A percentile compares a stretch with the other conserved stretches of the same genome.
phyloP scores from a whole-genome alignment of 2,797 vertebrate genomes.

The Enteromius afrohamiltoni region DNA sequence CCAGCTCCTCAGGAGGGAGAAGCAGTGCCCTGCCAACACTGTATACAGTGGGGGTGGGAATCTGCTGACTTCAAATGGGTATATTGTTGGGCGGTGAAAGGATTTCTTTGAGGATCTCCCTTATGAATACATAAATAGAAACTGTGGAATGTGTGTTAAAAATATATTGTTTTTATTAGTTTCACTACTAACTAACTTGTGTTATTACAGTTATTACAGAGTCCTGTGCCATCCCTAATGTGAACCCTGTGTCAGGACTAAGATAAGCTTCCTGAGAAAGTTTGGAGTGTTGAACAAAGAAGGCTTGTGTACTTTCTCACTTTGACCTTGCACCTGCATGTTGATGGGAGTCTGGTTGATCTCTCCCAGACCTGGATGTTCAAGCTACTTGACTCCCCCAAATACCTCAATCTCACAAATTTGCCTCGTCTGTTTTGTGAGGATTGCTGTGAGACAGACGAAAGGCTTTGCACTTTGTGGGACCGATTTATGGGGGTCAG shows the following conservation, averaged over 20 bases:
- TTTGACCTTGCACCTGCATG: slow-evolving; percentile 72
- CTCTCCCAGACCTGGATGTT: slow-evolving; percentile 62
- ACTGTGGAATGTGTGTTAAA: not conserved
- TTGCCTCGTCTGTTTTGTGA: slow-evolving; percentile 44
- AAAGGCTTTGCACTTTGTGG: slow-evolving; percentile 45
- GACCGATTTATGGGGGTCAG: slow-evolving; percentile 47
- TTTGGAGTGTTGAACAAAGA: slow-evolving; percentile 56
- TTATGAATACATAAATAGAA: not conserved
- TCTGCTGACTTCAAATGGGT: too few relatives aligned
- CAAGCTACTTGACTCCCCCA: slow-evolving; percentile 52
- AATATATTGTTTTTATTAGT: not conserved
- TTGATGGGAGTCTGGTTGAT: slow-evolving; percentile 62
- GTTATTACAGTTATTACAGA: slow-evolving; percentile 9
- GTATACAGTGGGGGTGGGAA: too few relatives aligned
- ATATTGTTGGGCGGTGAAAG: too few relatives aligned
- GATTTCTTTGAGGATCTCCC: too few relatives aligned
- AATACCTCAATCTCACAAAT: slow-evolving; percentile 48
- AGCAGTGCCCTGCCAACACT: too few relatives aligned
- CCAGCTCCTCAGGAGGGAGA: too few relatives aligned
- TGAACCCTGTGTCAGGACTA: slow-evolving; percentile 48
- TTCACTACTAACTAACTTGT: not conserved
- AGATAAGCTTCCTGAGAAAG: slow-evolving; percentile 57
- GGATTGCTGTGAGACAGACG: slow-evolving; percentile 38
- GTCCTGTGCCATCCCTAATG: slow-evolving; percentile 37
- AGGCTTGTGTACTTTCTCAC: slow-evolving; percentile 53